A percentile compares a stretch with the other conserved stretches of the same genome.
Conservation (phyloP, 2,113 vertebrate species). For the Microcebus murinus region DNA sequence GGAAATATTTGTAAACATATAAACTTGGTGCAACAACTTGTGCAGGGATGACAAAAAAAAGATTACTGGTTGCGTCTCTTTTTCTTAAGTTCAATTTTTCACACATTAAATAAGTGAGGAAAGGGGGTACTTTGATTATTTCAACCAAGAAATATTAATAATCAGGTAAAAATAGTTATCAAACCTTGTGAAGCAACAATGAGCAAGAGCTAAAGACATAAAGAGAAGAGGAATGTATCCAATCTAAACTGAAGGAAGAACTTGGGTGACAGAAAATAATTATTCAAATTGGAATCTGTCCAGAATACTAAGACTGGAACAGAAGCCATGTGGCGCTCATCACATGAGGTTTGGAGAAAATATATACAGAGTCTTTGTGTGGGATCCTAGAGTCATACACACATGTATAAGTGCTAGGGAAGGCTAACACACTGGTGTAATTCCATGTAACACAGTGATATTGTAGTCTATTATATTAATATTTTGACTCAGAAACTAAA, state of each 20-base stretch:
- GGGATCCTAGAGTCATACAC: not conserved
- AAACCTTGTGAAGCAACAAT: not conserved
- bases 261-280: not conserved
- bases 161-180: not conserved
- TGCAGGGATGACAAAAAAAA: not conserved
- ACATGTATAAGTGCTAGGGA: not conserved
- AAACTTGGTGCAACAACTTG: not conserved
- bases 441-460: not conserved
- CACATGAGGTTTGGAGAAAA: not conserved
- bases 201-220: not conserved
- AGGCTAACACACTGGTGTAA: not conserved
- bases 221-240: not conserved
- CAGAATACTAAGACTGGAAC: not conserved
- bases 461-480: not conserved
- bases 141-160: conserved; percentile 1
- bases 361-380: not conserved
- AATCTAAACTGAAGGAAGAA: not conserved
- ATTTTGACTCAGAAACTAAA: not conserved
- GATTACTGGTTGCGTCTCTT: not conserved
- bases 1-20: not conserved
- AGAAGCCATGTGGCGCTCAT: not conserved
- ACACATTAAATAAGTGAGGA: not conserved
- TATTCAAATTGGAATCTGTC: not conserved
- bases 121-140: not conserved
- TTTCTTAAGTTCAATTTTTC: not conserved